Base-by-base conservation (phyloP, 1,140 invertebrate species). In the Kradibia gibbosae region DNA sequence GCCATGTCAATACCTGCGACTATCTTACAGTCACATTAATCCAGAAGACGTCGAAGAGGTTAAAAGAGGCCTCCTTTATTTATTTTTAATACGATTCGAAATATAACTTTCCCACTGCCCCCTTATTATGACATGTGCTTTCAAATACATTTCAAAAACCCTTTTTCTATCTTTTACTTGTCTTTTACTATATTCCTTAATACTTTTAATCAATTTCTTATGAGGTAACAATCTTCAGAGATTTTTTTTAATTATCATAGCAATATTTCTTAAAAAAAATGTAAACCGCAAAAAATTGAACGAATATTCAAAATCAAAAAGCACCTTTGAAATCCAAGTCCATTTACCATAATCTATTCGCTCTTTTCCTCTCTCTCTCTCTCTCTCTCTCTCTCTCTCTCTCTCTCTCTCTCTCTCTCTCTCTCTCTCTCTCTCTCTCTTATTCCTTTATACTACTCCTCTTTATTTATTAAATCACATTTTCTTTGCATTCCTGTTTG, bases 11-110 rank as follows among this genome's bases (percentile, higher is more conserved):
- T 93, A 93, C 83, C 73, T 94, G 15, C 85, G 93, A 80, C 84
- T 92, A 0, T 91, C 92, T 7, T 94, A 90, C 83, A 93, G 93
- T 36, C 83, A 91, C 25, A 87, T 91, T n/a, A 85, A 91, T 0
- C 65, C 86, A 0, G 89, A 92, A 79, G 86, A 93, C 36, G 91
- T 94, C 25, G 91, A 93, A 36, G 88, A 89, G 88, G 93, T 93
- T 70, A 17, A 4, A 15, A 48, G n/a, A 1, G 15, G 13, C 45
- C n/a, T 2, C 45, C 4, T 62, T 25, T 39, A 60, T 25, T 62
- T 57, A 50, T 34, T 34, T 25, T 2, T n/a, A 42, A 20, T 42
- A 31, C 34, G 17, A 2, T 28, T 1, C 2, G 28, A 62, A 31
- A 62, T 0, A 62, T 45, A 8, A 13, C 42, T 45, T 45, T 13